Percentiles rank a stretch among this genome's conserved stretches.
Evolutionary conservation across 1,140 invertebrate genomes (phyloP).

Genomic region (Macrostomum lignano): DNA sequence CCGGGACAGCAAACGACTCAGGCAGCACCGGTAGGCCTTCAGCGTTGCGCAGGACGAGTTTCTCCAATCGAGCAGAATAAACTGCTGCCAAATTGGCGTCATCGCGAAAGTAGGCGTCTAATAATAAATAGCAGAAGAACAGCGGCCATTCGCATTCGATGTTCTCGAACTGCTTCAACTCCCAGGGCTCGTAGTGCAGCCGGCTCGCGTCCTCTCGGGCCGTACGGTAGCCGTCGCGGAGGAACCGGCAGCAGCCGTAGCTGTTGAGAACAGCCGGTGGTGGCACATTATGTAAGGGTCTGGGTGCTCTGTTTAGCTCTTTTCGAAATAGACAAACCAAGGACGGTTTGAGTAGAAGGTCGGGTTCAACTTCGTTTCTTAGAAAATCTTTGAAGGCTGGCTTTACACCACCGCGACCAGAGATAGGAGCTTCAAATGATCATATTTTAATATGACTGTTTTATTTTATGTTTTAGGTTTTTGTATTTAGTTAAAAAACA

Average conservation of each 20-base stretch:
- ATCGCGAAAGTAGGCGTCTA: conserved; percentile 71
- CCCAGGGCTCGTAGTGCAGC: conserved; percentile 89
- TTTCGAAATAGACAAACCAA: too few relatives aligned
- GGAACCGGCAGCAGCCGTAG: conserved; percentile 77
- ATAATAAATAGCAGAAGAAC: conserved; percentile 75
- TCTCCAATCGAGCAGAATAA: not conserved
- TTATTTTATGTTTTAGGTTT: too few relatives aligned
- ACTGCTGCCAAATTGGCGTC: conserved; percentile 12
- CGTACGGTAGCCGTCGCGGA: conserved; percentile 86
- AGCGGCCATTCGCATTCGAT: conserved; percentile 99
- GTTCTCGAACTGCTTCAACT: conserved; percentile 86
- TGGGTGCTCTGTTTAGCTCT: too few relatives aligned
- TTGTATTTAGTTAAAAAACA: too few relatives aligned
- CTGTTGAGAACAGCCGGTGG: too few relatives aligned
- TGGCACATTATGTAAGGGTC: too few relatives aligned
- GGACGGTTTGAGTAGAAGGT: too few relatives aligned
- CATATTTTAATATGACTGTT: too few relatives aligned
- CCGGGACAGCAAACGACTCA: conserved; percentile 68
- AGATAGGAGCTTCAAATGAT: too few relatives aligned
- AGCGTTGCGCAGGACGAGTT: conserved; percentile 1
- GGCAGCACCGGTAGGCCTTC: conserved; percentile 69
- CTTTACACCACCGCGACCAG: too few relatives aligned
- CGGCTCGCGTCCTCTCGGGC: conserved; percentile 65
- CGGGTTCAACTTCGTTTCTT: too few relatives aligned
- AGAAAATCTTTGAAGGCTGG: too few relatives aligned